Percentiles rank a stretch among this genome's conserved stretches.
These are phyloP conservation scores for Neosilurus hyrtlii DNA, from an alignment of 2,797 vertebrate species.

Conservation along the genomic window DNA sequence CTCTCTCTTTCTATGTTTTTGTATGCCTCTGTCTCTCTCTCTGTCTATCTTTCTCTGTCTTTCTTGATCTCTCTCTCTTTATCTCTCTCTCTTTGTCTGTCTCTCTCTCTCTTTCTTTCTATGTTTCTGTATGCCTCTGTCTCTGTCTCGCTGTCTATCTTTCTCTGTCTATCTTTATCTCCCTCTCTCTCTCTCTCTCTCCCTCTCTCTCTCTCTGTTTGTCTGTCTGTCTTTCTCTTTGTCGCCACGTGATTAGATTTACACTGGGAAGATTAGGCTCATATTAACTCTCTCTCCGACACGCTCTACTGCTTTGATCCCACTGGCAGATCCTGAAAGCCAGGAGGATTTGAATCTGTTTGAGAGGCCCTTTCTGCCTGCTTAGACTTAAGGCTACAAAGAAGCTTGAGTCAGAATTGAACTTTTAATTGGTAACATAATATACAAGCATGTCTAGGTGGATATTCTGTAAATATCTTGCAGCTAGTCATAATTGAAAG, in stretches of 20 bases:
- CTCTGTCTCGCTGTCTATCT: neutral
- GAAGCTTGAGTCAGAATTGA: constrained; percentile 34
- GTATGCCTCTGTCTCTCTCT: too few relatives aligned
- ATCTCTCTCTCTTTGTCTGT: too few relatives aligned
- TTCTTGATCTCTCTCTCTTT: neutral
- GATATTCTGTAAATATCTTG: neutral
- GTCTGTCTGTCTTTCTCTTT: constrained; percentile 55
- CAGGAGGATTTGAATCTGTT: constrained; percentile 33
- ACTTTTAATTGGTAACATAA: constrained; percentile 45
- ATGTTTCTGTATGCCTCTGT: neutral
- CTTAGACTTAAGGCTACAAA: constrained; percentile 38
- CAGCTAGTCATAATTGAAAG: constrained; percentile 15
- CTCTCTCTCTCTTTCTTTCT: neutral
- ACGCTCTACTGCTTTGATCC: constrained; percentile 44
- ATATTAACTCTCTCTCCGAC: constrained; percentile 55
- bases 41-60: neutral
- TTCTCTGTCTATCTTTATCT: neutral
- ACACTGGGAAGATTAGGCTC: constrained; percentile 45
- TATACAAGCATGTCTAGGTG: constrained; percentile 15
- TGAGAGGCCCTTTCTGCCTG: constrained; percentile 27
- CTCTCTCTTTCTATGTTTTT: too few relatives aligned
- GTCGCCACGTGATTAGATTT: constrained; percentile 48
- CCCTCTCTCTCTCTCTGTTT: constrained; percentile 55
- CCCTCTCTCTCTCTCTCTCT: neutral
- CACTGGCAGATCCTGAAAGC: constrained; percentile 42